These are phyloP conservation scores for Agrochola litura DNA, from an alignment of 2,888 invertebrate species.

Conservation along the genomic window DNA sequence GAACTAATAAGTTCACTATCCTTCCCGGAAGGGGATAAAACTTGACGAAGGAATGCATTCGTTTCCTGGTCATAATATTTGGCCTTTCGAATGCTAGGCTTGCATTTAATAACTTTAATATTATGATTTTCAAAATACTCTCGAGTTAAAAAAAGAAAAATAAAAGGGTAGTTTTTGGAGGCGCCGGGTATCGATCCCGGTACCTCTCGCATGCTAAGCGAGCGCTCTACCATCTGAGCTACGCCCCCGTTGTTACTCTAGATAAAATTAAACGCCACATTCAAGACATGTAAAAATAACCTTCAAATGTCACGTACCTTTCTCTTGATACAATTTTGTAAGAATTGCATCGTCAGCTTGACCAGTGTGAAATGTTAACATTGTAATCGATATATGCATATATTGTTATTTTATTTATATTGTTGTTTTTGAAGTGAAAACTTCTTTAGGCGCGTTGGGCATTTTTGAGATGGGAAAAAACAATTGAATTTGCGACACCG, in stretches of 20 bases:
- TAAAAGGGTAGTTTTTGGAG: conserved; percentile 39
- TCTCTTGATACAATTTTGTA: conserved; percentile 14
- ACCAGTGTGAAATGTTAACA: neutral
- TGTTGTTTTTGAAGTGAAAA: too few relatives aligned
- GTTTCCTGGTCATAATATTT: neutral
- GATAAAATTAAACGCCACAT: conserved; percentile 8
- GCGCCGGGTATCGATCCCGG: conserved; percentile 90
- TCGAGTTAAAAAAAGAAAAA: neutral
- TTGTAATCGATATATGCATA: neutral
- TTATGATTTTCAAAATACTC: neutral
- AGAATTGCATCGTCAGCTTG: neutral
- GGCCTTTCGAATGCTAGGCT: neutral
- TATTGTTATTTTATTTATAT: too few relatives aligned
- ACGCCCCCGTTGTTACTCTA: conserved; percentile 81
- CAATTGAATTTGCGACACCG: too few relatives aligned
- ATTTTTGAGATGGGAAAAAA: too few relatives aligned
- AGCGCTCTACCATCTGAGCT: conserved; percentile 91
- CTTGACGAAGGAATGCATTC: neutral
- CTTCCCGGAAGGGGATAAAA: neutral
- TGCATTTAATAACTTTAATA: neutral
- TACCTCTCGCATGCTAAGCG: conserved; percentile 91
- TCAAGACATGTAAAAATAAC: conserved; percentile 8
- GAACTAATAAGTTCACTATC: neutral
- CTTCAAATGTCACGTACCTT: conserved; percentile 70
- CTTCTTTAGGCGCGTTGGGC: too few relatives aligned